Conservation (phyloP, 2,797 vertebrate genomes). For the Xyrichtys novacula region DNA sequence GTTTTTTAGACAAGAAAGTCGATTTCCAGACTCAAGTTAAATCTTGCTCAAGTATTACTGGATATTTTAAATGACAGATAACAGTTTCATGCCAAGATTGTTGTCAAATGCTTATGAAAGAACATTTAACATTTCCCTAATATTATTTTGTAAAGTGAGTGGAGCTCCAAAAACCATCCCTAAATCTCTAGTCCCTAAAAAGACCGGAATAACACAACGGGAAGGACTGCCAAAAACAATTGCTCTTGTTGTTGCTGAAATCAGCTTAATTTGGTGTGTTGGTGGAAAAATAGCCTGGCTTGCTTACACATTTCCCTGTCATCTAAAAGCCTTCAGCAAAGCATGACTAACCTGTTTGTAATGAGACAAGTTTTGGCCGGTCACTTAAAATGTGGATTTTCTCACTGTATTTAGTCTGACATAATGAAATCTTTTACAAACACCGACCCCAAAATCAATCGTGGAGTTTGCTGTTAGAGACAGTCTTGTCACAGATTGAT, state of each 20-base stretch:
- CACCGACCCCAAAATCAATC: background rate
- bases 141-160: no score
- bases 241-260: background rate
- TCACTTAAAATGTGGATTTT: conserved; percentile 3
- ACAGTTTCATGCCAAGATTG: background rate
- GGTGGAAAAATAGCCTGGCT: background rate
- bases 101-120: background rate
- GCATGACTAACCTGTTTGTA: conserved; percentile 11
- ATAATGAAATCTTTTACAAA: background rate
- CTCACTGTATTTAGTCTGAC: background rate
- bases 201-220: background rate
- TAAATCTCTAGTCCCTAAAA: background rate
- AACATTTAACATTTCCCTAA: no score
- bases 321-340: conserved; percentile 16
- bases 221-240: background rate
- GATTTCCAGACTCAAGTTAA: no score
- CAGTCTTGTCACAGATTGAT: no score
- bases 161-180: background rate
- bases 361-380: background rate
- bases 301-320: background rate
- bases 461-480: no score
- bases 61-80: background rate
- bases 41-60: no score
- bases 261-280: conserved; percentile 1
- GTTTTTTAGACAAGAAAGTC: no score